Base-by-base conservation (phyloP, 2,888 invertebrate species). In the Noctua fimbriata region DNA sequence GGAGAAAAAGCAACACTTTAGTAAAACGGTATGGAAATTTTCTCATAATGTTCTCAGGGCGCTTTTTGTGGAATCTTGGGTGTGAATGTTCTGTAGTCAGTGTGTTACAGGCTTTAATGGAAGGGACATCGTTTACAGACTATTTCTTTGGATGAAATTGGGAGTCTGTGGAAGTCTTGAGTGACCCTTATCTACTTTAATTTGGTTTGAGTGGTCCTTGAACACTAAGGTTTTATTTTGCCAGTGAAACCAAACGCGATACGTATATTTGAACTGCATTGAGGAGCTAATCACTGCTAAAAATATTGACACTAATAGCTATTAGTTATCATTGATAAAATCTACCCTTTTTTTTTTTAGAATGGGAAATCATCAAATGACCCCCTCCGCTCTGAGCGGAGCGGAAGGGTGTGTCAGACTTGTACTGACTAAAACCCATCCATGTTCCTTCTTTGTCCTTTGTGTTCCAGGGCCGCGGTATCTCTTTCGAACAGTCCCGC, bases 11-110 rank as follows among this genome's bases (percentile, higher is more conserved):
- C 90, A 87, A 89, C 91, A 92, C 90, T 92, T 92, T 90, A 89
- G 89, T 89, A 88, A 90, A 93, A 84, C 87, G 91, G 83, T 91
- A 92, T 94, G 94, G 92, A 93, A 94, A 94, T 94, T 91, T 87
- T 80, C 91, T 83, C 91, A 88, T 93, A 92, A 92, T 93, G 90
- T 92, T 90, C 89, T 69, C 73, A 75, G 82, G 79, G 82, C 24
- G 41, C 89, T 88, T 92, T 93, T 92, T 92, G 91, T 88, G 74
- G 83, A 72, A 81, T 70, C 69, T 79, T 85, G 87, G 79, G 83
- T 85, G 86, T 77, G 75, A 86, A 83, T 87, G 73, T 21, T 49
- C 71, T 12, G 52, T 66, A 74, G 78, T 81, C 78, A 82, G 66
- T 76, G 36, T 77, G 83, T 81, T 80, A 79, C 79, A 74, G 49